Conservation (phyloP, 2,888 invertebrate species). For the Lithophane semibrunnea region DNA sequence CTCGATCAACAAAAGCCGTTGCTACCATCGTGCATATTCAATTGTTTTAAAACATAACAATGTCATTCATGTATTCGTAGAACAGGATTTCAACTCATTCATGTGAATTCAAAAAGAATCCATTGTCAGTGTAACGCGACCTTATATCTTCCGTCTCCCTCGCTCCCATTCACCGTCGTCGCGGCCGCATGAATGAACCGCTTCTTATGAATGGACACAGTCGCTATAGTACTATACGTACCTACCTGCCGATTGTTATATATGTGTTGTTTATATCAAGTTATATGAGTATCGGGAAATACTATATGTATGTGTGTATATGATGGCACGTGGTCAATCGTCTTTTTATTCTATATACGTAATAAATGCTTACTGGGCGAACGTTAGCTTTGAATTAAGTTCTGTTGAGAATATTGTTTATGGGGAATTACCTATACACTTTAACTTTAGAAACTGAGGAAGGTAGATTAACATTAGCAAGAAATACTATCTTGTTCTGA, state of each 20-base stretch:
- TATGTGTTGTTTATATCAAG: slow-evolving; percentile 79
- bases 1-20: slow-evolving; percentile 71
- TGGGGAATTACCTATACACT: slow-evolving; percentile 20
- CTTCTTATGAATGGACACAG: slow-evolving; percentile 90
- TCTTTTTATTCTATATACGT: slow-evolving; percentile 76
- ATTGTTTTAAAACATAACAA: slow-evolving; percentile 86
- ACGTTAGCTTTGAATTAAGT: slow-evolving; percentile 64
- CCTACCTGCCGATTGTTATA: slow-evolving; percentile 77
- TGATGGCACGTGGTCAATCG: slow-evolving; percentile 84
- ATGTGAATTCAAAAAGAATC: slow-evolving; percentile 79
- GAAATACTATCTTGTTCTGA: slow-evolving; percentile 9
- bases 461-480: neutral
- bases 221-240: slow-evolving; percentile 88
- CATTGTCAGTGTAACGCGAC: slow-evolving; percentile 87
- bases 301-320: slow-evolving; percentile 72
- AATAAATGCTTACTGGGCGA: slow-evolving; percentile 70
- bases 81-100: slow-evolving; percentile 84
- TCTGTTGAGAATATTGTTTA: slow-evolving; percentile 46
- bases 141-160: slow-evolving; percentile 83
- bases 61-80: slow-evolving; percentile 82
- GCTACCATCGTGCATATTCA: slow-evolving; percentile 74
- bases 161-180: slow-evolving; percentile 88
- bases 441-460: slow-evolving; percentile 4
- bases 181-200: slow-evolving; percentile 88
- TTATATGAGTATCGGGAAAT: slow-evolving; percentile 75